A percentile compares a stretch with the other conserved stretches of the same genome.
Evolutionary conservation across 2,888 invertebrate genomes (phyloP).

Genomic region (Mythimna loreyi): DNA sequence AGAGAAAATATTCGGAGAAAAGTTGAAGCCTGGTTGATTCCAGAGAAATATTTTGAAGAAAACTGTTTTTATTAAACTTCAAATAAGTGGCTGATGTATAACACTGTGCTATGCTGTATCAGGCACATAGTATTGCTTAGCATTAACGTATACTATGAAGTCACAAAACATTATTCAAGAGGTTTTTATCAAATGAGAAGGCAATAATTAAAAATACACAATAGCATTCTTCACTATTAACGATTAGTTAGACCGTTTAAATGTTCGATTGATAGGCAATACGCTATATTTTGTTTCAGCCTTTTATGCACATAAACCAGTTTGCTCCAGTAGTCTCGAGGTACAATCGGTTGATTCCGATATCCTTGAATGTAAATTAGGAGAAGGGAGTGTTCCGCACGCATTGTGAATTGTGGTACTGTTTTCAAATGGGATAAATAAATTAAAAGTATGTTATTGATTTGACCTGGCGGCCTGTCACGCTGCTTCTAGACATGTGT

Average conservation of each 20-base stretch:
- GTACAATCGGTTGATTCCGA: constrained; percentile 54
- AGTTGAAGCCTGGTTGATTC: no score
- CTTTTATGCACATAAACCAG: constrained; percentile 41
- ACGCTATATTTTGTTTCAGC: constrained; percentile 26
- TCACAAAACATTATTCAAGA: no score
- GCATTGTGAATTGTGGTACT: constrained; percentile 52
- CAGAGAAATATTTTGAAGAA: no score
- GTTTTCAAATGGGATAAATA: constrained; percentile 20
- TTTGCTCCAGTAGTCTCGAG: constrained; percentile 37
- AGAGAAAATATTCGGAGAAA: no score
- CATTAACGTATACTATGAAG: no score
- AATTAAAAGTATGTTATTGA: constrained; percentile 6
- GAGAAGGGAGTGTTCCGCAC: constrained; percentile 70
- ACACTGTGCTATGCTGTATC: no score
- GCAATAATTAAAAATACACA: no score
- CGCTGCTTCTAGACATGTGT: not conserved
- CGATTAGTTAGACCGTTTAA: constrained; percentile 14
- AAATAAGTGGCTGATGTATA: no score
- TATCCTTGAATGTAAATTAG: constrained; percentile 77
- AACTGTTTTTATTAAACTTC: no score
- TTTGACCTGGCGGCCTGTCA: constrained; percentile 15
- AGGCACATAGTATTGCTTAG: no score
- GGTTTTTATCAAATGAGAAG: not conserved
- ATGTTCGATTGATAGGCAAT: constrained; percentile 18
- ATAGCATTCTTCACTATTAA: constrained; percentile 1